Percentiles rank a stretch among this genome's conserved stretches.
These are phyloP conservation scores for Falco biarmicus DNA, from an alignment of 2,797 vertebrate species.

Conservation along the genomic window DNA sequence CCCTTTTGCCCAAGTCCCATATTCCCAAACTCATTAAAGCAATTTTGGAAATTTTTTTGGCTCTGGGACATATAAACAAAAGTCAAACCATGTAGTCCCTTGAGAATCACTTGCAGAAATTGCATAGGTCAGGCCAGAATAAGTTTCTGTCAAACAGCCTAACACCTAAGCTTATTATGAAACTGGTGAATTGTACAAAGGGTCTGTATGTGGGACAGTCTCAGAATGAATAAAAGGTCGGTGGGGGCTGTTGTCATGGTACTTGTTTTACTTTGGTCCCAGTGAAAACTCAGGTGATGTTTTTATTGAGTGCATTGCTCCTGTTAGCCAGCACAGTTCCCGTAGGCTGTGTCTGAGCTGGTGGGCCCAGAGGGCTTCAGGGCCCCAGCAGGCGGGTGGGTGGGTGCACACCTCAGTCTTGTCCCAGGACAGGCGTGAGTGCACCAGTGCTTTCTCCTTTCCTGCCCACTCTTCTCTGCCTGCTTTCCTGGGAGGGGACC, in stretches of 20 bases:
- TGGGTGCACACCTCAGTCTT: neutral
- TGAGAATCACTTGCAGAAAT: constrained; percentile 65
- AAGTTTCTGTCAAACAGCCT: constrained; percentile 78
- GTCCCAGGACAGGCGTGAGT: neutral
- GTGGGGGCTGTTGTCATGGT: neutral
- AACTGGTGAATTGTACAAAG: constrained; percentile 56
- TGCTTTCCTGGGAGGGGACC: rapidly evolving
- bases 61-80: constrained; percentile 68
- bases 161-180: constrained; percentile 78
- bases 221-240: neutral
- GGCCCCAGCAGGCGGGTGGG: rapidly evolving
- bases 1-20: constrained; percentile 52
- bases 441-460: neutral
- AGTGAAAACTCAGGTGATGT: neutral
- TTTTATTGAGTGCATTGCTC: neutral
- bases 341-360: neutral
- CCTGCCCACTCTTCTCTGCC: neutral
- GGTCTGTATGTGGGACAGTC: neutral
- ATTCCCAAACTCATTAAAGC: constrained; percentile 77
- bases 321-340: neutral
- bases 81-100: constrained; percentile 55
- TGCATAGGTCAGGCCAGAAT: constrained; percentile 71
- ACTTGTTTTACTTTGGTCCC: constrained; percentile 26
- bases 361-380: neutral
- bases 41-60: constrained; percentile 64